Percentiles rank a stretch among this genome's conserved stretches.
These are phyloP conservation scores for Pipra filicauda DNA, from an alignment of 2,113 vertebrate species.

Conservation along the genomic window DNA sequence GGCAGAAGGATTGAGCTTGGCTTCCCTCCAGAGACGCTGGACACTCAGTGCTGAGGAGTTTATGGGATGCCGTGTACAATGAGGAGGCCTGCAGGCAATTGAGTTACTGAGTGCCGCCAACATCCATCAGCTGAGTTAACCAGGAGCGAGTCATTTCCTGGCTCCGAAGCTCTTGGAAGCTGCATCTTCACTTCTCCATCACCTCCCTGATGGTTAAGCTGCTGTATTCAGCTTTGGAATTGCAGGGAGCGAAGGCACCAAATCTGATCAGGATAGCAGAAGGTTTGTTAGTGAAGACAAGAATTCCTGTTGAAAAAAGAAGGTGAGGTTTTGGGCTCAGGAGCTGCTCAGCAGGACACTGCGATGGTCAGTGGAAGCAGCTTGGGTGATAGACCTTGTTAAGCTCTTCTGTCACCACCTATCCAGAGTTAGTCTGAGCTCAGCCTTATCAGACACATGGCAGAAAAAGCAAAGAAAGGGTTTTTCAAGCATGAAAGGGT, in stretches of 20 bases:
- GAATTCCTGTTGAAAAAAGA: background rate
- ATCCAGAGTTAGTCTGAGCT: background rate
- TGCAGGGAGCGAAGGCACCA: background rate
- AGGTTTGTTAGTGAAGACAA: background rate
- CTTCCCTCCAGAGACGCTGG: slow-evolving; percentile 15
- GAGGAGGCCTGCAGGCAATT: background rate
- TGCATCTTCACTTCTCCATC: background rate
- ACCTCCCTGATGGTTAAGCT: background rate
- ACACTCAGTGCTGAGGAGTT: slow-evolving; percentile 12
- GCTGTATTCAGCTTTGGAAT: background rate
- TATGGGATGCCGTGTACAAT: background rate
- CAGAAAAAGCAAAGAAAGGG: background rate
- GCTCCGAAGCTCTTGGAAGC: background rate
- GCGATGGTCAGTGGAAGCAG: background rate
- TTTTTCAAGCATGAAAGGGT: background rate
- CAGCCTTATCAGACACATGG: background rate
- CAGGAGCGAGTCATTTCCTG: background rate
- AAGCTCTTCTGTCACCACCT: background rate
- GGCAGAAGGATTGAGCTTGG: slow-evolving; percentile 6
- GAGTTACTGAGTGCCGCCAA: background rate
- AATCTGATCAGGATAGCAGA: background rate
- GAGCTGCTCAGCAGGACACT: background rate
- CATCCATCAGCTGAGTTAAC: background rate
- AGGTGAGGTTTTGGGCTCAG: background rate
- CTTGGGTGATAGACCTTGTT: background rate